Percentiles rank a stretch among this genome's conserved stretches.
Evolutionary conservation across 2,113 vertebrate species (phyloP).

Genomic region (Stictonetta naevosa): DNA sequence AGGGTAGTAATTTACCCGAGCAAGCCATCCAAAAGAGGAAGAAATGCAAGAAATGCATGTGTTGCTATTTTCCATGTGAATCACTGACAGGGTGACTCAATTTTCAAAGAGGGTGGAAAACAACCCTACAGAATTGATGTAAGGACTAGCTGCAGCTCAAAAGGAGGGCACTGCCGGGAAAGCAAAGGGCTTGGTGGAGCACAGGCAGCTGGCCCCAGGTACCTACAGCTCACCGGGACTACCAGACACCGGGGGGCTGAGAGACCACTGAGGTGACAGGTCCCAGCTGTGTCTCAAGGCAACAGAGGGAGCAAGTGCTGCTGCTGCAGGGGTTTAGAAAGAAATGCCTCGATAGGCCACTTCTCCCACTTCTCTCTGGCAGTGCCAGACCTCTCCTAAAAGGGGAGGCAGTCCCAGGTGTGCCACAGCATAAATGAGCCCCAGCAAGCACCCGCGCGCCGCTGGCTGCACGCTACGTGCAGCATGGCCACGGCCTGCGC

Average conservation of each 20-base stretch:
- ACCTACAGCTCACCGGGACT: background rate
- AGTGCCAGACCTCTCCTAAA: background rate
- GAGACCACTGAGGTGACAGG: no score
- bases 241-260: background rate
- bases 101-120: background rate
- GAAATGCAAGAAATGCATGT: background rate
- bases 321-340: background rate
- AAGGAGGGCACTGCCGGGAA: background rate
- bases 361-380: background rate
- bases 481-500: fast-evolving
- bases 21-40: background rate
- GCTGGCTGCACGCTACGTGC: fast-evolving
- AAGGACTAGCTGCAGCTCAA: background rate
- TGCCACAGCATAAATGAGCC: background rate
- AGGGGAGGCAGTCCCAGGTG: background rate
- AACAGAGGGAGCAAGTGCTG: background rate
- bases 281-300: background rate
- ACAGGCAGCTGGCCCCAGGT: background rate
- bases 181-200: no score
- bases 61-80: constrained; percentile 36
- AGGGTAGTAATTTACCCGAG: background rate
- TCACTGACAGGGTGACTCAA: background rate
- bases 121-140: background rate
- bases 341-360: background rate
- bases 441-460: background rate